Evolutionary conservation across 2,888 invertebrate genomes (phyloP).

Genomic region (Sphecodes monilicornis): DNA sequence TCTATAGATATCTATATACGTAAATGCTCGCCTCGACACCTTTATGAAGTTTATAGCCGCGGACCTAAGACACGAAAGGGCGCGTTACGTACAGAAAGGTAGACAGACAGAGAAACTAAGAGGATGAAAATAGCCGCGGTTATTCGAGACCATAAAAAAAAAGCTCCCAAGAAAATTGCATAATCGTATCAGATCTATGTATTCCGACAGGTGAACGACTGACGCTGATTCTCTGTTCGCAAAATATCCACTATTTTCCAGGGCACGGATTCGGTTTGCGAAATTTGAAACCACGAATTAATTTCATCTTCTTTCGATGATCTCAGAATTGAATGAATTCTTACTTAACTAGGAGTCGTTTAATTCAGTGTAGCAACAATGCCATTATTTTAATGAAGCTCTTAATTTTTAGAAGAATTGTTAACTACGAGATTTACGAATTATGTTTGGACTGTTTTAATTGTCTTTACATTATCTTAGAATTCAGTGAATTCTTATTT

Average conservation of each 20-base stretch:
- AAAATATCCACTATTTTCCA: neutral
- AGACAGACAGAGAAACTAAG: conserved; percentile 23
- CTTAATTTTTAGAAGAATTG: too few relatives aligned
- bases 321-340: too few relatives aligned
- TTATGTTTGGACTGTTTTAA: too few relatives aligned
- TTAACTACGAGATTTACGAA: too few relatives aligned
- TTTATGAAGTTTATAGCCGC: conserved; percentile 60
- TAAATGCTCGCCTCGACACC: conserved; percentile 56
- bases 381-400: too few relatives aligned
- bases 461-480: too few relatives aligned
- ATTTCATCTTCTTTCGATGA: too few relatives aligned
- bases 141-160: conserved; percentile 63
- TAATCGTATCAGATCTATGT: conserved; percentile 50
- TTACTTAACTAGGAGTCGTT: too few relatives aligned
- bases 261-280: neutral
- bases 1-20: conserved; percentile 72
- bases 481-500: too few relatives aligned
- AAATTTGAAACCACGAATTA: too few relatives aligned
- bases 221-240: conserved; percentile 17
- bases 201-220: conserved; percentile 62
- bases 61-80: conserved; percentile 68
- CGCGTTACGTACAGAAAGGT: conserved; percentile 47
- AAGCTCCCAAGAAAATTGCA: conserved; percentile 66
- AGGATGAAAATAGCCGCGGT: conserved; percentile 60
- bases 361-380: too few relatives aligned